A percentile compares a stretch with the other conserved stretches of the same genome.
phyloP scores from a whole-genome alignment of 2,797 vertebrate species.

The Schizopygopsis pylzovi region DNA sequence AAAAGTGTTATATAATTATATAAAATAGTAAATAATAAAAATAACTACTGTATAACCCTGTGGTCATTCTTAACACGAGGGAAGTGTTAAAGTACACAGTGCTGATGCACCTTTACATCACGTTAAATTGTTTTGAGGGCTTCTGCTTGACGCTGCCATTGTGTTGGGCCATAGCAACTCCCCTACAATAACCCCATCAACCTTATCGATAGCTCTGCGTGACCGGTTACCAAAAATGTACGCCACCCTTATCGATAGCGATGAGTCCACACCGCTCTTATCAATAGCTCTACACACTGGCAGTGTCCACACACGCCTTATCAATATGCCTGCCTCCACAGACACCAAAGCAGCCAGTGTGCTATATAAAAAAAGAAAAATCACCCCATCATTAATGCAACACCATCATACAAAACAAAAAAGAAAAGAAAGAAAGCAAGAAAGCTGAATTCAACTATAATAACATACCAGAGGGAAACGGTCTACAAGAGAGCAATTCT shows the following conservation, averaged over 20 bases:
- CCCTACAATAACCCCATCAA: slow-evolving; percentile 51
- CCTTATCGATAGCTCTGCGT: slow-evolving; percentile 60
- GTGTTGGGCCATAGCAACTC: slow-evolving; percentile 54
- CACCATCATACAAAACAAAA: slow-evolving; percentile 68
- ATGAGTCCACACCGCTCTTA: slow-evolving; percentile 66
- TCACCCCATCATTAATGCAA: slow-evolving; percentile 77
- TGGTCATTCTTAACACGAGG: not conserved
- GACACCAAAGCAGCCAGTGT: slow-evolving; percentile 71
- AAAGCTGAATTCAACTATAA: not conserved
- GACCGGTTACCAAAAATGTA: slow-evolving; percentile 65
- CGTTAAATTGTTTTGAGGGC: not conserved
- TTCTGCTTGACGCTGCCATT: slow-evolving; percentile 19
- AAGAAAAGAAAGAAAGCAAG: not conserved
- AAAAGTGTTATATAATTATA: not conserved
- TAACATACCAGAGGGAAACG: not conserved
- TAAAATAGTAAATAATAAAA: not conserved
- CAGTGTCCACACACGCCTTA: slow-evolving; percentile 70
- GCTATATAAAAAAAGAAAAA: slow-evolving; percentile 72
- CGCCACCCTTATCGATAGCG: slow-evolving; percentile 68
- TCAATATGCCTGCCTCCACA: slow-evolving; percentile 75
- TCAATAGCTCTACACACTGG: slow-evolving; percentile 61
- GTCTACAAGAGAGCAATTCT: not conserved
- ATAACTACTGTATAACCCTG: not conserved
- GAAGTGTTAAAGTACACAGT: slow-evolving; percentile 2
- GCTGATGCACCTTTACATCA: not conserved